phyloP scores from a whole-genome alignment of 1,140 invertebrate genomes.

The Trachymyrmex septentrionalis region DNA sequence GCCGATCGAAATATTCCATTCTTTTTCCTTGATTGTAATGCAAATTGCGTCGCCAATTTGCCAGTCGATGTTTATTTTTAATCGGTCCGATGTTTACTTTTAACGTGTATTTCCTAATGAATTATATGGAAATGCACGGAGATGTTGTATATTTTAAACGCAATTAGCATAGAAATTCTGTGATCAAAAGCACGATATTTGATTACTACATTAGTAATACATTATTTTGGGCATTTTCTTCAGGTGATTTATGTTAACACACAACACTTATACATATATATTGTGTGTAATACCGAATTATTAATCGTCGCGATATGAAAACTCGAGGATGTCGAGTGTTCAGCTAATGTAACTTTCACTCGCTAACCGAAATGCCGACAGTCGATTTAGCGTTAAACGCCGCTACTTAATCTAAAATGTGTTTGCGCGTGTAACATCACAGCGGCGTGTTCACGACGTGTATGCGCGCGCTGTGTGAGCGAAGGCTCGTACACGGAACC shows the following conservation, averaged over 20 bases:
- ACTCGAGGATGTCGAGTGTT: not conserved
- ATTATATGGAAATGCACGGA: conserved; percentile 3
- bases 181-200: not conserved
- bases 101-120: conserved; percentile 12
- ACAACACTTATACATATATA: not conserved
- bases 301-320: not conserved
- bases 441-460: not conserved
- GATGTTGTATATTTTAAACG: not conserved
- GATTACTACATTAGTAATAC: not conserved
- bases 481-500: not conserved
- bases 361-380: not conserved
- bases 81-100: conserved; percentile 20
- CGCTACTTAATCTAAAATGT: conserved; percentile 3
- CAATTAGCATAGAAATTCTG: not conserved
- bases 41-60: conserved; percentile 39
- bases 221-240: not conserved
- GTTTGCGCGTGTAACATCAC: conserved; percentile 29
- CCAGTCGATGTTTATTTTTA: conserved; percentile 18
- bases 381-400: conserved; percentile 24
- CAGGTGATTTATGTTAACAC: not conserved
- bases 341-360: not conserved
- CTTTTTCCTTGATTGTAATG: conserved; percentile 29
- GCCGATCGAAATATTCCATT: conserved; percentile 16
- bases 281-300: too few relatives aligned
- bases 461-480: not conserved